phyloP scores from a whole-genome alignment of 2,113 vertebrate genomes.

The Petroica traversi region DNA sequence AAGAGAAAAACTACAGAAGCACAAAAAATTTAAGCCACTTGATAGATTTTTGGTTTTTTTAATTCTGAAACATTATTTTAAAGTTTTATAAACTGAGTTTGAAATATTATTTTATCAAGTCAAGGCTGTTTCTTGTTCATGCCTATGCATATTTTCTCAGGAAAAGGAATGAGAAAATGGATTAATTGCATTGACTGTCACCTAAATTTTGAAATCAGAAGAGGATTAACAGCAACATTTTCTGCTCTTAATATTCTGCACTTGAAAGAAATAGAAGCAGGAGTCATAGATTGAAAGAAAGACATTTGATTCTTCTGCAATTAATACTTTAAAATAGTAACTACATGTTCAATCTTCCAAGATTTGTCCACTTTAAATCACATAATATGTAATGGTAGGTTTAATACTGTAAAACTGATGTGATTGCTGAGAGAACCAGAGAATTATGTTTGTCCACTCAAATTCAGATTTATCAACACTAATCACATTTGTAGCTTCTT shows the following conservation, averaged over 20 bases:
- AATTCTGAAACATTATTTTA: background rate
- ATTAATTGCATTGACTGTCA: conserved; percentile 26
- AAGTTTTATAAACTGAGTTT: background rate
- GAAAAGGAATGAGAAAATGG: background rate
- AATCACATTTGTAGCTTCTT: background rate
- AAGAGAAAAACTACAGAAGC: background rate
- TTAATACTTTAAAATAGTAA: background rate
- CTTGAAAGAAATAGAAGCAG: background rate
- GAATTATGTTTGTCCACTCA: background rate
- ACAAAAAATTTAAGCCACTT: background rate
- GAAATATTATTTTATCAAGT: background rate
- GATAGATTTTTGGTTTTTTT: background rate
- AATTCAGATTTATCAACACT: background rate
- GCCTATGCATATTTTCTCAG: background rate
- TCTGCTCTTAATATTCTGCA: background rate
- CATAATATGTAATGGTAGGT: background rate
- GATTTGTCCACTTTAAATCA: background rate
- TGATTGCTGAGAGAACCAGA: background rate
- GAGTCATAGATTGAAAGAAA: background rate
- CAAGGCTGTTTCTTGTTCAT: background rate
- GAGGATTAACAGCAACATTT: background rate
- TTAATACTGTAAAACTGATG: background rate
- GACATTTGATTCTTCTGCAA: background rate
- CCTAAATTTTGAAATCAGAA: conserved; percentile 1
- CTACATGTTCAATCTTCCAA: background rate